Base-by-base conservation (phyloP, 2,888 invertebrate species). In the Electrophaes corylata region DNA sequence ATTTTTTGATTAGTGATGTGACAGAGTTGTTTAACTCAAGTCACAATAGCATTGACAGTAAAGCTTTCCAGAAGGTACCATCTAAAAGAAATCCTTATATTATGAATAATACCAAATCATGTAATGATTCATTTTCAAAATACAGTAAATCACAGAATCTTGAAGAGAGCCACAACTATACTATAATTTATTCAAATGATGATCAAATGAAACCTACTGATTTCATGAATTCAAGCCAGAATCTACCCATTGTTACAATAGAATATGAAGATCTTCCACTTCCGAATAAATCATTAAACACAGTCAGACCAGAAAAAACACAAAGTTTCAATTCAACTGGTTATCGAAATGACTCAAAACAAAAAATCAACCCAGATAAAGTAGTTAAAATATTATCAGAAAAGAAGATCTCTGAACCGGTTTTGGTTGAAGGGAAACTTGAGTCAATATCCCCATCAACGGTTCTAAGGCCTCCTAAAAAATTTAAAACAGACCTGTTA, bases 1-100 rank as follows among this genome's bases (percentile, higher is more conserved):
- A 91, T 69, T 91, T 88, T 69, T 73, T 91, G 65, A 83, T 81
- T 20, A 90, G 87, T 65, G 81, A 79, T 49, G 58, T 67, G 18
- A 40, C 62, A 18, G 66, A 66, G 48, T 12, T 60, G 29, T 53
- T 49, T 11, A 51, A 51, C 33, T 26, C 55, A 1, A 51, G 46
- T 31, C 29, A 46, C 20, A 50, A 43, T 19, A 56, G 4, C 14
- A 52, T 31, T 46, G 50, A 58, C n/a, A 49, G 14, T 33, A 23
- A 48, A 40, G 39, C 19, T 18, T 19, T 23, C 10, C 41, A 54
- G 35, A 50, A 46, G 8, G 18, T n/a, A 3, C 14, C 18, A 3
- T 19, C 45, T 14, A 29, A 45, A 16, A 23, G 20, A 31, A 1
- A 14, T 10, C 1, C 10, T 18, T 2, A 19, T 49, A n/a, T 20